Evolutionary conservation across 2,888 invertebrate species (phyloP), one percentile per base, ranked within the genome.

Genomic region (Chymomyza amoena): DNA sequence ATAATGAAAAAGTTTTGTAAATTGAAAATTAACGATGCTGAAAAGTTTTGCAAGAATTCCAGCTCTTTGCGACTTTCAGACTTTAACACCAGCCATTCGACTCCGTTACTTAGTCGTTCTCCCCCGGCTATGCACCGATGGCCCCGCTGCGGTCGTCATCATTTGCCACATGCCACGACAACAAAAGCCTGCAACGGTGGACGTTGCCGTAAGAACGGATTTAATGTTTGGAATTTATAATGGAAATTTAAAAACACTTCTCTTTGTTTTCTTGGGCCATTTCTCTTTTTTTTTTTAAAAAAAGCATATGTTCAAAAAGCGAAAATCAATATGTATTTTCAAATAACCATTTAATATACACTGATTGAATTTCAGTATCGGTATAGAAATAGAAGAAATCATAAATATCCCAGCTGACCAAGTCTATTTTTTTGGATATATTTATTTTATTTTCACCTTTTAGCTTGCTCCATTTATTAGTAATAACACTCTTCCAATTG

Each of bases 21-120:
- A 84, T 84, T 84, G 84, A 84, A 84, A 84, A 84, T 84, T 84
- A 84, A 84, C 84, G 84, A 84, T 84, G 84, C 84, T 84, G 84
- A 84, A 84, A 83, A 84, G 77, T 84, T 80, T 78, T 63, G 68
- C 76, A 81, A 80, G 75, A 80, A 80, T 81, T 78, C 64, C 72
- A 64, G 72, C 66, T 66, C 64, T 68, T 61, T 73, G 78, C 73
- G 70, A 80, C 75, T 77, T 73, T 68, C 69, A 73, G 77, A 79
- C 75, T 79, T 80, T 71, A 75, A 76, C 65, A 68, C 61, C 60
- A 65, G 54, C 52, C 64, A 39, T 57, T 5, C 54, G 32, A 32
- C 59, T 15, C 16, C 2, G 32, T 32, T 7, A 32, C 32, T 32
- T 9, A 32, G 32, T 32, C 1, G 32, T 32, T 6, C 7, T 32